These are phyloP conservation scores for Cordylochernes scorpioides DNA, from an alignment of 2,888 invertebrate genomes.

Conservation along the genomic window DNA sequence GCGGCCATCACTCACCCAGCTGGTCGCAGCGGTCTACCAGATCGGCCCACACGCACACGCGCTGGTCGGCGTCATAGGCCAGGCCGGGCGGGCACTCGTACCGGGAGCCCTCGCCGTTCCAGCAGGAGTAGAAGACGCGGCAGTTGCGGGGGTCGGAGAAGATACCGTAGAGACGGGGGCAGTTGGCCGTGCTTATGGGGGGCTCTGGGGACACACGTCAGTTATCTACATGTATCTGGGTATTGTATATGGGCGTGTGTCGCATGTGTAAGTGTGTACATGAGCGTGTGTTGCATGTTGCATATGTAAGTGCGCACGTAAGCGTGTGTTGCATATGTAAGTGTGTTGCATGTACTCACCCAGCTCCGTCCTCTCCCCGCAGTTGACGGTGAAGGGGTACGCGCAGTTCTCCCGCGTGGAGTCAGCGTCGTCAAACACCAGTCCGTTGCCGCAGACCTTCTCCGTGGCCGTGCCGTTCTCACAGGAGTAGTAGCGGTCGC, in stretches of 20 bases:
- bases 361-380: constrained; percentile 57
- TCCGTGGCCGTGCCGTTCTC: constrained; percentile 61
- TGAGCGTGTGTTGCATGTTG: too few species aligned
- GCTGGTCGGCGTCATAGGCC: constrained; percentile 70
- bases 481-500: constrained; percentile 88
- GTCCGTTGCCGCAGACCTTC: constrained; percentile 76
- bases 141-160: constrained; percentile 65
- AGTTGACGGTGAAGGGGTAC: constrained; percentile 77
- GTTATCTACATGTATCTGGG: too few species aligned
- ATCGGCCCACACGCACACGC: constrained; percentile 90
- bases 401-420: constrained; percentile 81
- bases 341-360: constrained; percentile 34
- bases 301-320: too few species aligned
- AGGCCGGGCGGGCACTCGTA: constrained; percentile 83
- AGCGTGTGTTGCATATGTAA: too few species aligned
- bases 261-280: too few species aligned
- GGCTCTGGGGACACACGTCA: constrained; percentile 48
- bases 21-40: constrained; percentile 70
- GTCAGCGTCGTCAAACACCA: constrained; percentile 68
- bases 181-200: constrained; percentile 54
- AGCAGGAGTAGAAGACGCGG: constrained; percentile 85
- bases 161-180: constrained; percentile 63
- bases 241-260: too few species aligned
- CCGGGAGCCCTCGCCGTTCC: constrained; percentile 76
- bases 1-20: constrained; percentile 41